A percentile compares a stretch with the other conserved stretches of the same genome.
These are phyloP conservation scores for Xestia ashworthii DNA, from an alignment of 2,888 invertebrate species.

Conservation along the genomic window DNA sequence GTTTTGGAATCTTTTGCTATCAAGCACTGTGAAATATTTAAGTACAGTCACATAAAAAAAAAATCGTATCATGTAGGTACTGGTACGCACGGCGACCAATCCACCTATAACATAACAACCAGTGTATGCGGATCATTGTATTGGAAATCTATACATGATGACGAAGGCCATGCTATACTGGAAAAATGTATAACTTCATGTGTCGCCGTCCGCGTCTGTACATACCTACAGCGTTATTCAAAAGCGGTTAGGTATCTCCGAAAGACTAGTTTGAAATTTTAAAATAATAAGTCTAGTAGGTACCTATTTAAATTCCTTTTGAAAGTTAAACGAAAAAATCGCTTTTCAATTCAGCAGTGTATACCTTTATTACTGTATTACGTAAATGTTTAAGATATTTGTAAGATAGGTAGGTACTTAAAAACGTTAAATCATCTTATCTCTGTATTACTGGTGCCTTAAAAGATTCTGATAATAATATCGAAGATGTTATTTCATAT, in stretches of 20 bases:
- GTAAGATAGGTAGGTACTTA: conserved; percentile 30
- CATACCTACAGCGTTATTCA: background rate
- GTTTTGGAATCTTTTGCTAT: background rate
- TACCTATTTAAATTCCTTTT: background rate
- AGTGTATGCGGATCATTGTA: no score
- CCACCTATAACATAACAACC: no score
- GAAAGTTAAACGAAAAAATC: background rate
- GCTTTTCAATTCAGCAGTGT: conserved; percentile 9
- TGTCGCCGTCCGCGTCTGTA: no score
- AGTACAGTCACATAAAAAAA: conserved; percentile 18
- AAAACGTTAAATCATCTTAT: conserved; percentile 19
- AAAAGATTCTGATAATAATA: conserved; percentile 3
- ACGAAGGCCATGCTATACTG: no score
- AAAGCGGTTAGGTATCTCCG: conserved; percentile 15
- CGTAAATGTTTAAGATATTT: conserved; percentile 11
- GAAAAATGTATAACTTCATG: no score
- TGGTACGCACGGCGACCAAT: no score
- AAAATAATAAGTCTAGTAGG: background rate
- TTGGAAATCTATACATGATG: no score
- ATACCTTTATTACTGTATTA: background rate
- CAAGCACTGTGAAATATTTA: conserved; percentile 13
- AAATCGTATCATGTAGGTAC: background rate
- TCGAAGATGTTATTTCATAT: background rate
- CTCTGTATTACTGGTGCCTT: conserved; percentile 16
- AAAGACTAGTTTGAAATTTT: background rate